Base-by-base conservation (phyloP, 2,888 invertebrate species). In the Lissocephala sabroskyi region DNA sequence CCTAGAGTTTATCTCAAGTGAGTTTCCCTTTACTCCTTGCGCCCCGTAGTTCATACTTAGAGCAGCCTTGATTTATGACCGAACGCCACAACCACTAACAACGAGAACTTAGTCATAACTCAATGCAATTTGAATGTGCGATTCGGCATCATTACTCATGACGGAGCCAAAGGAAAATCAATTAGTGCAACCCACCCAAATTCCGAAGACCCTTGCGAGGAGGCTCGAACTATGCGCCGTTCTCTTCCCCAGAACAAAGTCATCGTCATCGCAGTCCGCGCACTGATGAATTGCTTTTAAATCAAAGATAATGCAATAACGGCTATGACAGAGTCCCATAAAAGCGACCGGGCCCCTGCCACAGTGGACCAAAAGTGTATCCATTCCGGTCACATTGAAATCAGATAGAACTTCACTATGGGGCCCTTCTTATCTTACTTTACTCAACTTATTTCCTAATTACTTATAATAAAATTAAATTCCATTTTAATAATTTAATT, bases 231-330 rank as follows among this genome's bases (percentile, higher is more conserved):
- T 41, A 9, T 11, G 33, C n/a, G n/a, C n/a, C n/a, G n/a, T n/a
- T n/a, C n/a, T n/a, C n/a, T n/a, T n/a, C n/a, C n/a, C n/a, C n/a
- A n/a, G n/a, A n/a, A n/a, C n/a, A 32, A 32, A 13, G 13, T 46
- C 40, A 16, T 40, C 26, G 59, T 62, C 62, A 45, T 23, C 16
- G 47, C 56, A 70, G 64, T 70, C 75, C 61, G 61, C 62, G 52
- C 58, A 56, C 71, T 73, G 71, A 73, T 73, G 71, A 73, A 73
- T 73, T 75, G 71, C 67, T 73, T 73, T 73, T 75, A 73, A 73
- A 73, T 73, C 71, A 73, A 71, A 65, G 75, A 73, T 73, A 73
- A 73, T 73, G 67, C 75, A 67, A 61, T 62, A 74, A 60, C 60
- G 60, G 61, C 61, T 58, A 54, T 55, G 50, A 64, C 62, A 65